Percentiles rank a stretch among this genome's conserved stretches.
Evolutionary conservation across 2,113 vertebrate genomes (phyloP).

Genomic region (Cyprinodon tularosa): DNA sequence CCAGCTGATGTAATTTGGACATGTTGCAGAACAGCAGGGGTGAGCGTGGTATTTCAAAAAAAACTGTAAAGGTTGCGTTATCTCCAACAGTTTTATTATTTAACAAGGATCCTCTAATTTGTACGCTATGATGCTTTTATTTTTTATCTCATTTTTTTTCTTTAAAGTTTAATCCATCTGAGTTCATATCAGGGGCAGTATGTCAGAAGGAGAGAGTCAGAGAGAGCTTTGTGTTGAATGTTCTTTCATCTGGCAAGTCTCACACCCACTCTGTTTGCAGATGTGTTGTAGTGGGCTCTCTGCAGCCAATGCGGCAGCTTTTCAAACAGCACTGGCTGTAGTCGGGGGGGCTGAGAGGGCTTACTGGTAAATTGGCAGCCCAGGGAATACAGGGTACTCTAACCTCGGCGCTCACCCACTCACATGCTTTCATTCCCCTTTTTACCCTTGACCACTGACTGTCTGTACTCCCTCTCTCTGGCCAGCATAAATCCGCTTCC

Average conservation of each 20-base stretch:
- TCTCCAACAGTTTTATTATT: constrained; percentile 62
- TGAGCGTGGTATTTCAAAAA: constrained; percentile 24
- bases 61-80: constrained; percentile 65
- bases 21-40: constrained; percentile 46
- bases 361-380: constrained; percentile 79
- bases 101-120: constrained; percentile 17
- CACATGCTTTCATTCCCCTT: constrained; percentile 71
- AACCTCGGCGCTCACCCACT: constrained; percentile 67
- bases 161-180: constrained; percentile 54
- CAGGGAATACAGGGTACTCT: constrained; percentile 77
- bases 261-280: constrained; percentile 72
- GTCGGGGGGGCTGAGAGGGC: constrained; percentile 62
- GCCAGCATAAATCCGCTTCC: constrained; percentile 64
- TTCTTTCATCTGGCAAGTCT: constrained; percentile 75
- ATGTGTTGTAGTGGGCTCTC: constrained; percentile 67
- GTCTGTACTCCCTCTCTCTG: constrained; percentile 55
- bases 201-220: constrained; percentile 71
- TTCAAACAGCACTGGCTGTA: constrained; percentile 63
- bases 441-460: constrained; percentile 78
- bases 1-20: constrained; percentile 37
- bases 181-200: constrained; percentile 76
- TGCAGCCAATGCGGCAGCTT: constrained; percentile 68
- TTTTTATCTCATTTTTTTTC: constrained; percentile 27
- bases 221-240: constrained; percentile 63
- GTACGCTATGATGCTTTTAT: constrained; percentile 38